These are phyloP conservation scores for Sinhomidia bicolor DNA, from an alignment of 2,888 invertebrate species.

Conservation along the genomic window DNA sequence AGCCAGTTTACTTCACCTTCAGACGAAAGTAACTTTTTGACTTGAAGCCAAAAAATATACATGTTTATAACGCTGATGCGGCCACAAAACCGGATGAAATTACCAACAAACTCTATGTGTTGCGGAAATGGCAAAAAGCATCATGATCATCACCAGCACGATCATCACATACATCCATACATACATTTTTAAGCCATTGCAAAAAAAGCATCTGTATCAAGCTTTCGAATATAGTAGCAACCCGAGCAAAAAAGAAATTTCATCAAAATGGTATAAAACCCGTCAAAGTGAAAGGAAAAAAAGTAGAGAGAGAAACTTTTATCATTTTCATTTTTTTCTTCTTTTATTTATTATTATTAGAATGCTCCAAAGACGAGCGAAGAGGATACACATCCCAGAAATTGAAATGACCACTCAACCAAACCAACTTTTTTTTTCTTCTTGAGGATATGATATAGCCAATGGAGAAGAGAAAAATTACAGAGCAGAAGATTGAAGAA, in stretches of 20 bases:
- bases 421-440: slow-evolving; percentile 1
- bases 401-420: slow-evolving; percentile 29
- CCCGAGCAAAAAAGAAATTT: neutral
- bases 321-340: neutral
- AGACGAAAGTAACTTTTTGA: neutral
- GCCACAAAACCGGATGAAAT: slow-evolving; percentile 26
- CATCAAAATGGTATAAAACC: neutral
- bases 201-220: neutral
- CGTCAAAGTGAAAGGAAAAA: neutral
- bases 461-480: neutral
- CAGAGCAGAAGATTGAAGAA: neutral
- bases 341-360: slow-evolving; percentile 1
- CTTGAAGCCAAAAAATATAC: neutral
- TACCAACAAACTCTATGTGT: neutral
- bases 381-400: neutral
- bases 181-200: neutral
- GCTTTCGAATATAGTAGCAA: neutral
- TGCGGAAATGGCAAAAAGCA: slow-evolving; percentile 23
- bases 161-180: neutral
- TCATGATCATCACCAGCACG: neutral
- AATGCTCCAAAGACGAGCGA: neutral
- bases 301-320: slow-evolving; percentile 1
- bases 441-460: neutral
- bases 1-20: neutral
- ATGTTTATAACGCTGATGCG: neutral